Evolutionary conservation across 2,888 invertebrate genomes (phyloP).

Genomic region (Spisula subtruncata): DNA sequence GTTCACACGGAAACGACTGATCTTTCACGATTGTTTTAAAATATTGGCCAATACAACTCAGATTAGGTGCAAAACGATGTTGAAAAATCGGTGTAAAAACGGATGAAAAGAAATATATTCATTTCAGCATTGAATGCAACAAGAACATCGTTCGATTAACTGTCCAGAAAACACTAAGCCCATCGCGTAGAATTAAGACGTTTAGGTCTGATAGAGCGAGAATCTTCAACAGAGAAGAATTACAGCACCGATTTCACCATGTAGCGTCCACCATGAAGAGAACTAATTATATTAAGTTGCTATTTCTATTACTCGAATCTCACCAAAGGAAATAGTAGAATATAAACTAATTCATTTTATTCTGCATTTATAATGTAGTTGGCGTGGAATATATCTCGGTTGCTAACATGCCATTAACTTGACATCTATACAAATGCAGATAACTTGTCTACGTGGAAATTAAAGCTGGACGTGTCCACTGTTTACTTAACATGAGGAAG

Average conservation of each 20-base stretch:
- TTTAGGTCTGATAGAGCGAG: background rate
- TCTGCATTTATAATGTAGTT: background rate
- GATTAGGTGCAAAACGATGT: no score
- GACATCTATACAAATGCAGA: no score
- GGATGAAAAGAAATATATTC: no score
- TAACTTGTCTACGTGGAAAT: background rate
- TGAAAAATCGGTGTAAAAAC: no score
- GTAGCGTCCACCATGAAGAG: background rate
- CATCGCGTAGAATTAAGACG: background rate
- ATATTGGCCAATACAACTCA: no score
- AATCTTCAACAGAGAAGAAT: background rate
- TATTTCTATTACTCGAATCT: background rate
- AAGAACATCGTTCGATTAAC: no score
- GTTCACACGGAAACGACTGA: no score
- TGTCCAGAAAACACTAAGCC: no score
- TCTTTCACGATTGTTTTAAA: no score
- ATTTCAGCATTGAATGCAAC: no score
- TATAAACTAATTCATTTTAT: background rate
- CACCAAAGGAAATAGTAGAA: background rate
- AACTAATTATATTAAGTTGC: background rate
- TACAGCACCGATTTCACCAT: background rate
- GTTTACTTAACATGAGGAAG: no score
- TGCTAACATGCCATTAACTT: conserved; percentile 2
- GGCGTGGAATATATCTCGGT: background rate
- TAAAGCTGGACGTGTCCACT: no score